Base-by-base conservation (phyloP, 2,113 vertebrate species). In the Oreotrochilus melanogaster region DNA sequence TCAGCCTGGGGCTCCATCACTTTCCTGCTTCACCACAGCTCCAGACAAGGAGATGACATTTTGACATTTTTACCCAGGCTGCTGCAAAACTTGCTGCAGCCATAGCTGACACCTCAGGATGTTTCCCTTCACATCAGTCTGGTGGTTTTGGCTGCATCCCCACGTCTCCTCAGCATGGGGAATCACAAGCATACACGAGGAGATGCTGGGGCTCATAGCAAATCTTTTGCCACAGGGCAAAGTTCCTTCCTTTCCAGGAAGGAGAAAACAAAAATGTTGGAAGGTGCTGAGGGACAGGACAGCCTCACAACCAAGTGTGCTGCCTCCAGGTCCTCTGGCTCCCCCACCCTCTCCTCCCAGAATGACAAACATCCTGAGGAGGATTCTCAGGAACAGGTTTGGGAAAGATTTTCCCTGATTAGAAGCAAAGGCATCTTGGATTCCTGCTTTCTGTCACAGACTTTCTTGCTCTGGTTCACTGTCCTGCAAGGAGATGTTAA, bases 81-180 rank as follows among this genome's bases (percentile, higher is more conserved):
- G 25, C 56, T 70, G 37, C 78, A 58, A 66, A 58, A 65, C 45
- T 18, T 0, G 22, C 64, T 53, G 24, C 37, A 72, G n/a, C 28
- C 27, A 8, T 19, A 69, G 8, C 54, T 37, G 33, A 47, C 92
- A 72, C n/a, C 87, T 89, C 85, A 31, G 58, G 73, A 33, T 43
- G 53, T 51, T 92, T 81, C 73, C 60, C 57, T 67, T 67, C 24
- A 18, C 28, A 28, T 0, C 13, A 62, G 56, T 33, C 47, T 89
- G 60, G 70, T 75, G 78, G 65, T 67, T 93, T 87, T 87, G 88
- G 84, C 85, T 78, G 78, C 24, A 14, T 78, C 91, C 89, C 87
- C 89, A 56, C 56, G 51, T 27, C 70, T 54, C 6, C 0, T 19
- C 19, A 72, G 35, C 64, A 27, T 37, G 91, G 54, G 86, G 50